Conservation (phyloP, 2,113 vertebrate genomes). For the Hemibagrus wyckioides region DNA sequence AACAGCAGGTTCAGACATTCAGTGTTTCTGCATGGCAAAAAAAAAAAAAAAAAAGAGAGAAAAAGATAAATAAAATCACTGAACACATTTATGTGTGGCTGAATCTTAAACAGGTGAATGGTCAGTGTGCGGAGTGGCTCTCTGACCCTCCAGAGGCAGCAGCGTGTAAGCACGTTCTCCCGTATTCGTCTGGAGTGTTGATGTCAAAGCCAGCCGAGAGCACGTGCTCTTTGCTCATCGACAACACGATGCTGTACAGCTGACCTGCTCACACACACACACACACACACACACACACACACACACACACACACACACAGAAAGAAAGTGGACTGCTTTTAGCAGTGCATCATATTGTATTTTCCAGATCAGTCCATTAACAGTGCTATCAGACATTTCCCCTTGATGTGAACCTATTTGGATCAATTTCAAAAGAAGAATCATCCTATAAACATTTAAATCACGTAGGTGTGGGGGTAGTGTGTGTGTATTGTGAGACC, state of each 20-base stretch:
- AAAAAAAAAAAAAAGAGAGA: conserved; percentile 42
- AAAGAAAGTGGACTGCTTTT: background rate
- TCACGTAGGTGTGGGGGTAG: background rate
- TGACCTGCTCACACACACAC: conserved; percentile 74
- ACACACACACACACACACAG: background rate
- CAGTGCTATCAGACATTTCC: background rate
- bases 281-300: background rate
- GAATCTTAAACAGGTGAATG: background rate
- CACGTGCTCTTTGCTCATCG: conserved; percentile 92
- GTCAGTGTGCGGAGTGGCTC: background rate
- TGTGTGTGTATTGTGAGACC: background rate
- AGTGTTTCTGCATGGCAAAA: conserved; percentile 76
- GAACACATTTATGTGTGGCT: too few relatives aligned
- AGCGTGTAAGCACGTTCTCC: conserved; percentile 94
- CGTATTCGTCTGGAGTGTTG: conserved; percentile 86
- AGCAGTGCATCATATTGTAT: too few relatives aligned
- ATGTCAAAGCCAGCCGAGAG: conserved; percentile 87
- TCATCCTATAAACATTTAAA: background rate
- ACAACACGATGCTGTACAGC: conserved; percentile 91
- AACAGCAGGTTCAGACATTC: conserved; percentile 96
- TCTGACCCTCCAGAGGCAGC: conserved; percentile 94
- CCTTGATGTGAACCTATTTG: background rate
- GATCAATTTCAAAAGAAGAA: too few relatives aligned
- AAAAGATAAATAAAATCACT: conserved; percentile 23
- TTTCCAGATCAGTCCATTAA: background rate